Conservation (phyloP, 2,888 invertebrate genomes). For the Thelaira solivaga region DNA sequence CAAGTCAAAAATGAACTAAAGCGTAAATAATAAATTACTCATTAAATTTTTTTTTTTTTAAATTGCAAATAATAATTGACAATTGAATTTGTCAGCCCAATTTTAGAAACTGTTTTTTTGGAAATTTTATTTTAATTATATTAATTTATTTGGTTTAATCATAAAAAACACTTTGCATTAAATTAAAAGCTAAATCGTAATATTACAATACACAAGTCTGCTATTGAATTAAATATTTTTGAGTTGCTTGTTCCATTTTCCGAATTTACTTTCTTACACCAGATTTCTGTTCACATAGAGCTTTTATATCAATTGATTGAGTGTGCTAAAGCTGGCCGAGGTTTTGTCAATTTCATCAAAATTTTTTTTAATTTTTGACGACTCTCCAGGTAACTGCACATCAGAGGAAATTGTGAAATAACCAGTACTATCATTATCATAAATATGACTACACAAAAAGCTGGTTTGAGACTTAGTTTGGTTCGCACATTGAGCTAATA, state of each 20-base stretch:
- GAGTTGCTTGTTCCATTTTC: not conserved
- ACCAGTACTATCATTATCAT: slow-evolving; percentile 30
- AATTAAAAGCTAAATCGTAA: too few relatives aligned
- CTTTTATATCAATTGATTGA: slow-evolving; percentile 61
- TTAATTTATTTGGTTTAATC: too few relatives aligned
- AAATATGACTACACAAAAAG: slow-evolving; percentile 37
- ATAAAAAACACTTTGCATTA: too few relatives aligned
- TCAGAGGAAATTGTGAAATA: slow-evolving; percentile 50
- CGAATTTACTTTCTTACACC: not conserved
- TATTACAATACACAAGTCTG: slow-evolving; percentile 49
- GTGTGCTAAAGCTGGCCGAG: slow-evolving; percentile 62
- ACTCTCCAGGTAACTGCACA: slow-evolving; percentile 27
- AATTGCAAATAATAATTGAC: too few relatives aligned
- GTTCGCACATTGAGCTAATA: slow-evolving; percentile 50
- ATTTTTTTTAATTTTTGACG: slow-evolving; percentile 59
- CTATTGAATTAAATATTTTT: not conserved
- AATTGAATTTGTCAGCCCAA: too few relatives aligned
- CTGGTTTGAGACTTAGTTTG: slow-evolving; percentile 38
- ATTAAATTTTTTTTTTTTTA: too few relatives aligned
- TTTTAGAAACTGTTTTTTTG: too few relatives aligned
- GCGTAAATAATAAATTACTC: too few relatives aligned
- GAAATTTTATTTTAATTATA: too few relatives aligned
- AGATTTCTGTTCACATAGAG: not conserved
- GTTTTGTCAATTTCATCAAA: slow-evolving; percentile 64
- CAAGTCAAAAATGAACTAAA: too few relatives aligned